These are phyloP conservation scores for Caenorhabditis briggsae DNA, from an alignment of 1,140 invertebrate genomes.

Conservation along the genomic window DNA sequence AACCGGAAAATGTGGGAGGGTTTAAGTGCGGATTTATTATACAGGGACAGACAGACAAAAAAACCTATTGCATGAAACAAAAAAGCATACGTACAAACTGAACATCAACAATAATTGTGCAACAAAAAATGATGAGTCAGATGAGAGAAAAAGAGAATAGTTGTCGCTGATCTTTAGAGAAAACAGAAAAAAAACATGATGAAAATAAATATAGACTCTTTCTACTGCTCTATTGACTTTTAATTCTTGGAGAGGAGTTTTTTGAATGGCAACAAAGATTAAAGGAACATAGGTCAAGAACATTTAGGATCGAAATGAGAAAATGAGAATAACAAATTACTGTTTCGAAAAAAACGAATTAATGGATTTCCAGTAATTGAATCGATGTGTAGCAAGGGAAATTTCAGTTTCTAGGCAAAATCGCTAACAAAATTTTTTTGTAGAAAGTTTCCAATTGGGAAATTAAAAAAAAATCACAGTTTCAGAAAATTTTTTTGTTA, in stretches of 20 bases:
- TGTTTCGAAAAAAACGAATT: neutral
- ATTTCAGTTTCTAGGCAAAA: too few relatives aligned
- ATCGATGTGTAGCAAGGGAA: neutral
- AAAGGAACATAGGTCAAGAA: constrained; percentile 5
- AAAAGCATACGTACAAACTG: neutral
- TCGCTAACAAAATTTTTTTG: too few relatives aligned
- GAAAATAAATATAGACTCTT: neutral
- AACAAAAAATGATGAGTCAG: neutral
- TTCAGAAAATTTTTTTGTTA: too few relatives aligned
- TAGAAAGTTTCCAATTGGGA: too few relatives aligned
- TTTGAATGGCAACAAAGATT: constrained; percentile 12
- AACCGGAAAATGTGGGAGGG: too few relatives aligned
- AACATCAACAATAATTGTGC: neutral
- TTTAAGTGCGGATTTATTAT: too few relatives aligned
- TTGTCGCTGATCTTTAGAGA: constrained; percentile 20
- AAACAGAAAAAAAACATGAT: neutral
- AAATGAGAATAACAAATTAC: neutral
- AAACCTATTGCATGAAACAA: too few relatives aligned
- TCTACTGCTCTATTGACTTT: neutral
- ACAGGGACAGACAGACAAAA: too few relatives aligned
- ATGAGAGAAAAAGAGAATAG: neutral
- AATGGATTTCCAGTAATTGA: too few relatives aligned
- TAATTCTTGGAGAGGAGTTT: neutral
- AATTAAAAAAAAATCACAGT: too few relatives aligned
- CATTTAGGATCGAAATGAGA: too few relatives aligned